Conservation (phyloP, 2,888 invertebrate genomes). For the Crocallis elinguaria region DNA sequence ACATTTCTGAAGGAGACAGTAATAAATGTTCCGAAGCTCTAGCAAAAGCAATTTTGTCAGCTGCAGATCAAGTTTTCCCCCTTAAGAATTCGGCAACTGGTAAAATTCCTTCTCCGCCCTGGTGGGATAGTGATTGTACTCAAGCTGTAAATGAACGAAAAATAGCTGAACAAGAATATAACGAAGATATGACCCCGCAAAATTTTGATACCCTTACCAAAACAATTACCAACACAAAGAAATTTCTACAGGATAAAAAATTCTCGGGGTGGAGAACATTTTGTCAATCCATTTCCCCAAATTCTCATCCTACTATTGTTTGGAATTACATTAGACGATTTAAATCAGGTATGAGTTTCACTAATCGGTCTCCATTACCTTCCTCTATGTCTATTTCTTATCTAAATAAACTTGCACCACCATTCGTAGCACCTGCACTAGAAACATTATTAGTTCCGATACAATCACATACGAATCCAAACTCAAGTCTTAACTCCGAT, state of each 20-base stretch:
- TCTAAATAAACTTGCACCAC: neutral
- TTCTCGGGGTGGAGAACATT: conserved; percentile 16
- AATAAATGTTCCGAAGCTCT: neutral
- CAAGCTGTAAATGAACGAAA: neutral
- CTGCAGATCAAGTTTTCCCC: conserved; percentile 5
- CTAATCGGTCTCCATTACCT: no score
- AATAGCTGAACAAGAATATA: conserved; percentile 6
- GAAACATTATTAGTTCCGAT: neutral
- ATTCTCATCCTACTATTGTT: conserved; percentile 10
- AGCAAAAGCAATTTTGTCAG: neutral
- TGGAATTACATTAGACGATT: conserved; percentile 20
- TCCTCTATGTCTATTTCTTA: neutral
- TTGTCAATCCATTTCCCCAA: conserved; percentile 22
- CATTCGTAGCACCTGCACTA: neutral
- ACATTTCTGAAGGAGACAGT: neutral
- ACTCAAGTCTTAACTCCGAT: neutral
- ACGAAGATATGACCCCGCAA: neutral
- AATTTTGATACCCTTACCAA: conserved; percentile 1
- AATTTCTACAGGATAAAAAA: conserved; percentile 8
- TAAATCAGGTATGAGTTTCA: no score
- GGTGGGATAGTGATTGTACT: conserved; percentile 24
- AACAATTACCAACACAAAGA: conserved; percentile 1
- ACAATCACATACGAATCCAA: neutral
- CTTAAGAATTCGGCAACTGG: conserved; percentile 12
- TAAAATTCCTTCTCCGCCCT: conserved; percentile 9